A percentile compares a stretch with the other conserved stretches of the same genome.
phyloP scores from a whole-genome alignment of 2,113 vertebrate genomes.

The Naja naja region DNA sequence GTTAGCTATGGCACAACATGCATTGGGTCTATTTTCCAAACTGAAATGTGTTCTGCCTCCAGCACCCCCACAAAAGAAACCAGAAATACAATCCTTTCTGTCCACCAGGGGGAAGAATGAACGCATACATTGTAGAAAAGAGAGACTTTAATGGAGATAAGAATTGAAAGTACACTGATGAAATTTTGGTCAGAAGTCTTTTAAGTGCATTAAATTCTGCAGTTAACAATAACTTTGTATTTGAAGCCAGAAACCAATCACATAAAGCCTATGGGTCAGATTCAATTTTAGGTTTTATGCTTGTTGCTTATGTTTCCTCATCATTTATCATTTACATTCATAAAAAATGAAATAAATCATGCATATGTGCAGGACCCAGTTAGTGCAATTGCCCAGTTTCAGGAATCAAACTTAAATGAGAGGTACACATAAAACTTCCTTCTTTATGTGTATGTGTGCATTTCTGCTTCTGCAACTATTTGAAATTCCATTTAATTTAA shows the following conservation, averaged over 20 bases:
- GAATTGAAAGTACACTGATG: background rate
- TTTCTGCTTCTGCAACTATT: background rate
- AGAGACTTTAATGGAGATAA: background rate
- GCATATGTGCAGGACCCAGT: background rate
- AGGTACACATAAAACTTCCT: background rate
- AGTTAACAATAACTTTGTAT: background rate
- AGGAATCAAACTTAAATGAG: background rate
- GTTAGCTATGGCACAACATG: background rate
- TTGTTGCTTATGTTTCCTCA: background rate
- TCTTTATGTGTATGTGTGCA: background rate
- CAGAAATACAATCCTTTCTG: background rate
- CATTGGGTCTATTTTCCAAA: background rate
- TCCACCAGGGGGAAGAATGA: background rate
- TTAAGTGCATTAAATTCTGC: background rate
- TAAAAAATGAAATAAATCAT: background rate
- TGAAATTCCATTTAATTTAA: background rate
- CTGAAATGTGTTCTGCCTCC: background rate
- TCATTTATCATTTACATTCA: background rate
- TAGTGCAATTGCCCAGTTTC: background rate
- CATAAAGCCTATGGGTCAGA: background rate
- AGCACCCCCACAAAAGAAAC: background rate
- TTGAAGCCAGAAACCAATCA: background rate
- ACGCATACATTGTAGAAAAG: background rate
- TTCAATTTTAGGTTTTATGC: background rate
- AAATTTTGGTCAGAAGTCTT: background rate